A percentile compares a stretch with the other conserved stretches of the same genome.
Evolutionary conservation across 2,113 vertebrate genomes (phyloP).

Genomic region (Nerophis ophidion): DNA sequence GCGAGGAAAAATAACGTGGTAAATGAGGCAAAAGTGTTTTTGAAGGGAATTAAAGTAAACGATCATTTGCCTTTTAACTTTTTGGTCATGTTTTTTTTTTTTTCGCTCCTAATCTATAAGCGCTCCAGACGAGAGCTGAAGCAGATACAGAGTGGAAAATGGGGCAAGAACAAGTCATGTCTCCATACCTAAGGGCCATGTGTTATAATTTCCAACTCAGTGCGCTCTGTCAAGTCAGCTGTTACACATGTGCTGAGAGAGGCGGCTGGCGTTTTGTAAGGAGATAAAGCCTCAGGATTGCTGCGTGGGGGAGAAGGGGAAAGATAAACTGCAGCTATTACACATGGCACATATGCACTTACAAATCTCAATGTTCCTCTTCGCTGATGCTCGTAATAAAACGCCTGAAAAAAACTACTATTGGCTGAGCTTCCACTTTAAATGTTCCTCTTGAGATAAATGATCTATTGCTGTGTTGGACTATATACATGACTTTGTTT

Average conservation of each 20-base stretch:
- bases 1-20: constrained; percentile 17
- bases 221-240: constrained; percentile 56
- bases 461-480: background rate
- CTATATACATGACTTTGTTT: too few species aligned
- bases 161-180: constrained; percentile 42
- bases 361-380: background rate
- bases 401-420: too few species aligned
- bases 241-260: constrained; percentile 19
- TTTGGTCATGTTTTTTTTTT: constrained; percentile 6
- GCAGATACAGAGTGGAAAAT: constrained; percentile 41
- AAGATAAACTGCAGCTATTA: constrained; percentile 36
- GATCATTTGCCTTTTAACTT: constrained; percentile 23
- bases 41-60: constrained; percentile 26
- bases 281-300: background rate
- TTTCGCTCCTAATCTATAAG: constrained; percentile 23
- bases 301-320: background rate
- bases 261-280: constrained; percentile 4
- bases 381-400: too few species aligned
- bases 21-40: constrained; percentile 24
- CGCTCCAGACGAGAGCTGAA: constrained; percentile 50
- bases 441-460: background rate
- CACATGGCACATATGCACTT: background rate
- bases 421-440: background rate
- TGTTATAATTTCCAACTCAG: constrained; percentile 40
- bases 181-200: constrained; percentile 42